Evolutionary conservation across 2,888 invertebrate species (phyloP), one percentile per base, ranked within the genome.

Genomic region (Folsomia manolachei): DNA sequence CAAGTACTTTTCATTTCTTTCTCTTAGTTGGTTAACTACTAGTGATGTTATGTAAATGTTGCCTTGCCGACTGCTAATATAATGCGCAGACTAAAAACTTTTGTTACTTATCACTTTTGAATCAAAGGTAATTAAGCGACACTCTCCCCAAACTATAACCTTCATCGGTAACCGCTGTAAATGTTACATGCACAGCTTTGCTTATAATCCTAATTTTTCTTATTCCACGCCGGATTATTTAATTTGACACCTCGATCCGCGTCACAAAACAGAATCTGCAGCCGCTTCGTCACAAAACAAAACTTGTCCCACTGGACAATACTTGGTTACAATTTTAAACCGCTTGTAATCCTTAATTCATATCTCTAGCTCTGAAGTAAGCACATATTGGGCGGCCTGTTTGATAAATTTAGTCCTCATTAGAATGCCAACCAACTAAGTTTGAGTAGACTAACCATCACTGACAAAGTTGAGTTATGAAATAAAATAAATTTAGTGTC

Each of bases 101-200:
- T 39, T 39, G 19, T 56, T 52, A 53, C 56, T 67, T 67, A 67
- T 67, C 26, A 51, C 56, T n/a, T 53, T 51, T 7, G 67, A 27
- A 67, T 67, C 67, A 67, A 67, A 67, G 56, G 67, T 67, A 67
- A 67, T 67, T 67, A 67, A 56, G 56, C 39, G 14, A 14, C 39
- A 4, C 14, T 39, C 39, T 9, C 4, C 56, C 56, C n/a, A n/a
- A n/a, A n/a, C n/a, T n/a, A n/a, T n/a, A n/a, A 19, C 56, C 56
- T 14, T 19, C 56, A 56, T 21, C 56, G 56, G 11, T n/a, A n/a
- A n/a, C n/a, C n/a, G n/a, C n/a, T n/a, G n/a, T n/a, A n/a, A n/a
- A n/a, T n/a, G n/a, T n/a, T n/a, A n/a, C n/a, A n/a, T n/a, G n/a
- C n/a, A n/a, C 56, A 56, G 4, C 39, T 39, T 39, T 56, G 56